phyloP scores from a whole-genome alignment of 2,113 vertebrate genomes.

The Aplodontia rufa region DNA sequence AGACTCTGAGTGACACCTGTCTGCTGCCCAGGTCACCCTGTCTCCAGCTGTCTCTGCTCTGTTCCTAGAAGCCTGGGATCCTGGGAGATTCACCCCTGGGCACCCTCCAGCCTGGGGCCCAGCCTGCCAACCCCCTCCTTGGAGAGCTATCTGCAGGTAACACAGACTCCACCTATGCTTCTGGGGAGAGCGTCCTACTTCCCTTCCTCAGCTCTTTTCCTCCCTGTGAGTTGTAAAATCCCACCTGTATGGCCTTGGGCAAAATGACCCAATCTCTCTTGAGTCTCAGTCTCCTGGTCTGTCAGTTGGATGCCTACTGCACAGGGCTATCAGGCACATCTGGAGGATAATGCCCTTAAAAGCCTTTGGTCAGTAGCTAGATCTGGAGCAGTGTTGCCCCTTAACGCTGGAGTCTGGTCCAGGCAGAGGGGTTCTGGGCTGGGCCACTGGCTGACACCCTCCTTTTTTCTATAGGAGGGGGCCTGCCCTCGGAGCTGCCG shows the following conservation, averaged over 20 bases:
- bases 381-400: background rate
- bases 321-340: background rate
- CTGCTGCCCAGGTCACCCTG: background rate
- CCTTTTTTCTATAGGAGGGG: constrained; percentile 79
- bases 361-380: background rate
- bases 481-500: constrained; percentile 82
- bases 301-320: background rate
- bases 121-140: constrained; percentile 85
- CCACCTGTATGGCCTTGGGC: background rate
- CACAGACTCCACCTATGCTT: background rate
- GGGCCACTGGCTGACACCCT: background rate
- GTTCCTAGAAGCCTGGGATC: constrained; percentile 89
- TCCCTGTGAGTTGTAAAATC: constrained; percentile 14
- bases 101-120: constrained; percentile 79
- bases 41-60: background rate
- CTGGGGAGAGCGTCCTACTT: background rate
- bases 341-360: background rate
- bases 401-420: background rate
- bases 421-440: background rate
- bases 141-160: constrained; percentile 82
- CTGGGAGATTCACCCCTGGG: constrained; percentile 90
- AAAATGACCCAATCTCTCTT: background rate
- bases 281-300: background rate
- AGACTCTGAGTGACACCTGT: background rate
- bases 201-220: background rate